Evolutionary conservation across 2,888 invertebrate species (phyloP).

Genomic region (Cheilosia soror): DNA sequence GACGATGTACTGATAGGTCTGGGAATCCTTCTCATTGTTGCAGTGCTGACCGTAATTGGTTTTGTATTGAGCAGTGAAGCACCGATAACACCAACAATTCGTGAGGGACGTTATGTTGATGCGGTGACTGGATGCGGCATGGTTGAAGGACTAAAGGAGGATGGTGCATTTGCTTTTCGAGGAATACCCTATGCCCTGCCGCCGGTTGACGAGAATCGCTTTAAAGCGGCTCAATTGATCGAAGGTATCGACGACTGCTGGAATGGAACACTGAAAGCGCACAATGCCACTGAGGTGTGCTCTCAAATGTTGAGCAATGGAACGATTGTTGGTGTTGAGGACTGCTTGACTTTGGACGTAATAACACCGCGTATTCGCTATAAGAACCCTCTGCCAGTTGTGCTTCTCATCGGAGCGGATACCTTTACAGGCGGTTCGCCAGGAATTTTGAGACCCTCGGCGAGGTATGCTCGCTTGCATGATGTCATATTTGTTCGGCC

Average conservation of each 20-base stretch:
- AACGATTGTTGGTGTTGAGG: constrained; percentile 89
- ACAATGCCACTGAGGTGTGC: constrained; percentile 88
- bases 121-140: constrained; percentile 91
- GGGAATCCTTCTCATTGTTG: constrained; percentile 86
- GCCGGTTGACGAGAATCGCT: constrained; percentile 88
- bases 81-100: constrained; percentile 86
- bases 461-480: constrained; percentile 89
- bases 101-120: constrained; percentile 89
- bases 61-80: constrained; percentile 86
- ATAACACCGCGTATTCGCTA: constrained; percentile 92
- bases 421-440: constrained; percentile 91
- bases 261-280: constrained; percentile 89
- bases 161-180: constrained; percentile 91
- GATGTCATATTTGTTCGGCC: constrained; percentile 94
- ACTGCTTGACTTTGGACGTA: constrained; percentile 93
- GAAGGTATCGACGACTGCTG: constrained; percentile 90
- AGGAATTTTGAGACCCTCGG: constrained; percentile 89
- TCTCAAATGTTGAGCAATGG: constrained; percentile 89
- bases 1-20: constrained; percentile 86
- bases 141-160: constrained; percentile 91
- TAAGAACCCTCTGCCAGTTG: constrained; percentile 91
- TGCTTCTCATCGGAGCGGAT: constrained; percentile 92
- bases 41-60: constrained; percentile 87
- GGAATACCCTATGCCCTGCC: constrained; percentile 93
- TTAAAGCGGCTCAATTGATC: constrained; percentile 88